Conservation (phyloP, 2,113 vertebrate genomes). For the Oncorhynchus clarkii region DNA sequence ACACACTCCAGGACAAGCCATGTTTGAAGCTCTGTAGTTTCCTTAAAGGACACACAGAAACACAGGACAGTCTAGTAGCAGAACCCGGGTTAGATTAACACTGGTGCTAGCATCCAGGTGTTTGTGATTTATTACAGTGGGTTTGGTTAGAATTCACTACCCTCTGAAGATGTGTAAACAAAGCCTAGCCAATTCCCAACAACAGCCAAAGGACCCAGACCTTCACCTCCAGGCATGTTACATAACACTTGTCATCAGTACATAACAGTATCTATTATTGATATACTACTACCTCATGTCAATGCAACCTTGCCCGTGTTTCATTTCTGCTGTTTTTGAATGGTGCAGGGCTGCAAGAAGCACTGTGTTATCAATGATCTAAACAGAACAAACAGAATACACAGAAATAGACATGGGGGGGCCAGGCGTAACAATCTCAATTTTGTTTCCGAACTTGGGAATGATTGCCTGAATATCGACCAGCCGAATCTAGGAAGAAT, state of each 20-base stretch:
- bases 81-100: neutral
- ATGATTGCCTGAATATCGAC: conserved; percentile 48
- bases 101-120: neutral
- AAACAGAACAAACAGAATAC: neutral
- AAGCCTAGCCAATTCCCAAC: neutral
- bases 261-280: conserved; percentile 45
- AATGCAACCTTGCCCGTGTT: neutral
- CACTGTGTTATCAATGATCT: conserved; percentile 2
- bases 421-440: conserved; percentile 4
- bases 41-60: neutral
- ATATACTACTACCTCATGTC: neutral
- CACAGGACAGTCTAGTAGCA: neutral
- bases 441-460: conserved; percentile 45
- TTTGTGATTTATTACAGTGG: neutral
- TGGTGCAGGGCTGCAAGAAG: neutral
- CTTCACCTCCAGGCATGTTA: neutral
- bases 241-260: neutral
- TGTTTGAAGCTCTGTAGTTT: neutral
- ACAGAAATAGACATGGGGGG: conserved; percentile 5
- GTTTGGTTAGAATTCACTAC: neutral
- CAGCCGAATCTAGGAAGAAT: conserved; percentile 50
- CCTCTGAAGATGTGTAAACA: neutral
- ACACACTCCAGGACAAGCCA: neutral
- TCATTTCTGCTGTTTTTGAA: neutral
- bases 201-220: neutral